Conservation (phyloP, 2,888 invertebrate species). For the Tipula lateralis region DNA sequence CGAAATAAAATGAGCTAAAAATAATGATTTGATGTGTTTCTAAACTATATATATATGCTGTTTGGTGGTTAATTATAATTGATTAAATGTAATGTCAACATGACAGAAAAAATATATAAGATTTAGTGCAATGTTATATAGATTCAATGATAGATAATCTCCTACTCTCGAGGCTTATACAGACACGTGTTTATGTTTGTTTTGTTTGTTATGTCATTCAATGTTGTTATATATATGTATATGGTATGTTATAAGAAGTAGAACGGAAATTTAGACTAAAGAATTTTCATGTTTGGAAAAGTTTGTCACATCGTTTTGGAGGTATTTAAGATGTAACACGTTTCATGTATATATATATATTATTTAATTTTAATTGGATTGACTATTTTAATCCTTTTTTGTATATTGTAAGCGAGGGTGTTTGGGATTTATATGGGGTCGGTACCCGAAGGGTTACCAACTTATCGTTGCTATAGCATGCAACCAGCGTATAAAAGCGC, state of each 20-base stretch:
- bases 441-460: too few relatives aligned
- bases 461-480: too few relatives aligned
- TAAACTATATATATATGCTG: neutral
- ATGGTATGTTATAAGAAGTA: neutral
- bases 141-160: neutral
- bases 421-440: too few relatives aligned
- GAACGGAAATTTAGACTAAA: conserved; percentile 4
- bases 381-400: neutral
- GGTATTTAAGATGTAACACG: neutral
- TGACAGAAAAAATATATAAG: conserved; percentile 8
- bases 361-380: neutral
- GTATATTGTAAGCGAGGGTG: too few relatives aligned
- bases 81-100: conserved; percentile 24
- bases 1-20: neutral
- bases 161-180: neutral
- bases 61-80: conserved; percentile 12
- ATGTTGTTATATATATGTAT: neutral
- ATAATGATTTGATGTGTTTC: neutral
- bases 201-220: neutral
- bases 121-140: neutral
- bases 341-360: neutral
- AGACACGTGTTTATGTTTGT: neutral
- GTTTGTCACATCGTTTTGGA: neutral
- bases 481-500: too few relatives aligned
- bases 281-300: neutral